phyloP scores from a whole-genome alignment of 2,888 invertebrate species.

The Pilophorus perplexus region DNA sequence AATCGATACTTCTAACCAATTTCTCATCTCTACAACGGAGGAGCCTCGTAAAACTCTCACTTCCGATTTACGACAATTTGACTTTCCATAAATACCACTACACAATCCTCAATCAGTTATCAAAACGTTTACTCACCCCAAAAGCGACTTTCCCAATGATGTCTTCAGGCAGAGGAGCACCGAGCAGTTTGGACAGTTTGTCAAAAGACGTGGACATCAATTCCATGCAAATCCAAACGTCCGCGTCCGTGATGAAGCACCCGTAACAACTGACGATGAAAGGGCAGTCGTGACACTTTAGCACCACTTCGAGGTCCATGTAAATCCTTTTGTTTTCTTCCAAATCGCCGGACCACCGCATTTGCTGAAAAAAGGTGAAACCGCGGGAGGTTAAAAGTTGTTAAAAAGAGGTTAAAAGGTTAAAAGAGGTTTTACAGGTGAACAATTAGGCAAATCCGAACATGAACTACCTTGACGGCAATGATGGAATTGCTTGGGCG shows the following conservation, averaged over 20 bases:
- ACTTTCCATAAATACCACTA: too few relatives aligned
- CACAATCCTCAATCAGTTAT: too few relatives aligned
- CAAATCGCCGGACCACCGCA: constrained; percentile 93
- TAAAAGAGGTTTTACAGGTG: too few relatives aligned
- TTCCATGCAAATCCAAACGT: constrained; percentile 99
- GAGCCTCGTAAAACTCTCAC: too few relatives aligned
- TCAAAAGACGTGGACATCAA: constrained; percentile 99
- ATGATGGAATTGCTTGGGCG: constrained; percentile 79
- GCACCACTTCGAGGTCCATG: constrained; percentile 97
- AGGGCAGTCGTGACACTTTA: constrained; percentile 95
- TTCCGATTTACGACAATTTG: too few relatives aligned
- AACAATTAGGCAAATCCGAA: too few relatives aligned
- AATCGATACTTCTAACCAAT: too few relatives aligned
- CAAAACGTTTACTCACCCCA: constrained; percentile 82
- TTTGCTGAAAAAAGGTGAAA: constrained; percentile 69
- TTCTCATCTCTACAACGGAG: too few relatives aligned
- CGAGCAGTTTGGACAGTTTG: constrained; percentile 83
- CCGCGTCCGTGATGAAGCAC: constrained; percentile 94
- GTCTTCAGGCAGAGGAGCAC: constrained; percentile 88
- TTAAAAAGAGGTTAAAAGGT: too few relatives aligned
- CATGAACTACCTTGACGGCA: constrained; percentile 77
- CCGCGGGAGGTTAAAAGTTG: too few relatives aligned
- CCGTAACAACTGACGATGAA: constrained; percentile 97
- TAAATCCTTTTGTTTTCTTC: constrained; percentile 98
- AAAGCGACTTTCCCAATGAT: constrained; percentile 96